Base-by-base conservation (phyloP, 2,797 vertebrate genomes). In the Sarcoramphus papa region DNA sequence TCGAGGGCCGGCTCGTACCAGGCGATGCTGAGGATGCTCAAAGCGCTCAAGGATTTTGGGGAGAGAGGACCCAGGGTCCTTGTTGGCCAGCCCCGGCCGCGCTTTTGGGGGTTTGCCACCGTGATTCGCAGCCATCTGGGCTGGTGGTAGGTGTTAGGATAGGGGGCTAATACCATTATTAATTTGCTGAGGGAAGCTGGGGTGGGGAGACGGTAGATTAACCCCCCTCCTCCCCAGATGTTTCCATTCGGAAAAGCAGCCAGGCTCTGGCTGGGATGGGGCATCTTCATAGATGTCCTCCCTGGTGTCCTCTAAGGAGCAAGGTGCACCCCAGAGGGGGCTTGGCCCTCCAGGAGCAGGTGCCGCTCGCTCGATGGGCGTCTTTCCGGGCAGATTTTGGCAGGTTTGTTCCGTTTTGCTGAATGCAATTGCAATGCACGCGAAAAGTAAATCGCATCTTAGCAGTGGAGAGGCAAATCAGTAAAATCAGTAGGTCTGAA, bases 391-490 rank as follows among this genome's bases (percentile, higher is more conserved):
- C 56, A 56, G 43, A 48, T 73, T 78, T 88, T 53, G 19, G 2
- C 30, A 23, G 43, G 33, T 86, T 70, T 48, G 28, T 83, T 85
- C 40, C 21, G 8, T 65, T 81, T 84, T 82, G 35, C 59, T 3
- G 3, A 76, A 10, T 1, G 7, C 30, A 47, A 3, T 47, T 41
- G 41, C 81, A 63, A 5, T 9, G 67, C 20, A 35, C 5, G 0
- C 0, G 0, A 57, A 30, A 79, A 63, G 31, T 77, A 83, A 82
- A 57, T 51, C 0, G 0, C 27, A 5, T 43, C 4, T 10, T 31
- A n/a, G 84, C 50, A 21, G 25, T 1, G 12, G 50, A 35, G 76
- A 85, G 59, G 68, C 74, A 92, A 86, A 90, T 41, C 0, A 25
- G 75, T 47, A 69, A 70, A 85, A 90, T 51, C 45, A 13, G 37